phyloP scores from a whole-genome alignment of 1,140 invertebrate genomes.

The Drosophila pandora region DNA sequence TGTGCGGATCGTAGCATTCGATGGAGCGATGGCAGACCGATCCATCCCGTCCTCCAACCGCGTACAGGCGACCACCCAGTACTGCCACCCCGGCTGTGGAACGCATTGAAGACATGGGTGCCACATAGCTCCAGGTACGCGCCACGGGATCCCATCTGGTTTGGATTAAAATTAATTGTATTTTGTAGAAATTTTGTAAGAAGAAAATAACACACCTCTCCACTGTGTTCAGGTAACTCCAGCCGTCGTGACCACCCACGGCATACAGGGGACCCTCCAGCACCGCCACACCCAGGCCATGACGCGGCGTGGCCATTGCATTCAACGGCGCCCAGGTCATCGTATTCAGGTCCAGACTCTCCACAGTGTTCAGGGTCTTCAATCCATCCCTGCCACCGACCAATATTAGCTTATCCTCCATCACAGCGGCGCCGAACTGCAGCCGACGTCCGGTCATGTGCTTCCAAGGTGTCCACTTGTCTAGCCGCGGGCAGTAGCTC shows the following conservation, averaged over 20 bases:
- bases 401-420: slow-evolving; percentile 91
- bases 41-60: slow-evolving; percentile 96
- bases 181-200: not conserved
- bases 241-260: slow-evolving; percentile 97
- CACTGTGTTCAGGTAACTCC: slow-evolving; percentile 97
- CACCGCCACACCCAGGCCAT: slow-evolving; percentile 95
- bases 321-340: slow-evolving; percentile 92
- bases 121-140: slow-evolving; percentile 93
- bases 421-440: slow-evolving; percentile 95
- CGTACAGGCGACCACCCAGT: slow-evolving; percentile 94
- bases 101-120: slow-evolving; percentile 93
- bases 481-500: slow-evolving; percentile 93
- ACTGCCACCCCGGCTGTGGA: slow-evolving; percentile 95
- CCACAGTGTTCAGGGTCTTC: slow-evolving; percentile 94
- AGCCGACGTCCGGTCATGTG: slow-evolving; percentile 92
- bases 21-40: slow-evolving; percentile 95
- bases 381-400: slow-evolving; percentile 97
- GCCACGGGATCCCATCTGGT: slow-evolving; percentile 93
- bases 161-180: not conserved
- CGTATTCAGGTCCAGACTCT: slow-evolving; percentile 92
- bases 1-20: slow-evolving; percentile 96
- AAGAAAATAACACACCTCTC: slow-evolving; percentile 86
- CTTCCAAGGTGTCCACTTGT: slow-evolving; percentile 92
- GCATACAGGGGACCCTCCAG: slow-evolving; percentile 95
- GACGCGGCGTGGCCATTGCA: slow-evolving; percentile 95